Evolutionary conservation across 2,888 invertebrate genomes (phyloP), one percentile per base, ranked within the genome.

Genomic region (Uropetala carovei): DNA sequence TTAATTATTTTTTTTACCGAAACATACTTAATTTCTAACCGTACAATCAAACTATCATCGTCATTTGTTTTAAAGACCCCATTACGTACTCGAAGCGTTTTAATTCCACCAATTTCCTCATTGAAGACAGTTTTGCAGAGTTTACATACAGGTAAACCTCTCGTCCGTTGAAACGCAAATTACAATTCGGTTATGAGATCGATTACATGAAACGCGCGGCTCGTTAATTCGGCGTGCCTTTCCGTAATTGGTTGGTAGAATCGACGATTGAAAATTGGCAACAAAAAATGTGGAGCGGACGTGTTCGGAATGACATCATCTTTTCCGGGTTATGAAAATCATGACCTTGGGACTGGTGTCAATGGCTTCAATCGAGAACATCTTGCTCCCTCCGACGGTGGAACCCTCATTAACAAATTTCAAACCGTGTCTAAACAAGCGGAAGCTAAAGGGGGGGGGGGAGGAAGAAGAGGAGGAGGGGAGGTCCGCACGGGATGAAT

Each of bases 291-390:
- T 89, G 64, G 89, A 64, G 30, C 68, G 89, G 43, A 64, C 89
- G 89, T 89, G 89, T 27, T 30, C 13, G 18, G 89, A 64, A 64
- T 89, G 64, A 64, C 89, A 43, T 64, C 89, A n/a, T 68, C 68
- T 64, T 89, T 89, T 89, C 89, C 89, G 68, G 89, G 89, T 89
- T 89, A 89, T 27, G 60, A 64, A 89, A 64, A 89, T 60, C 13
- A 18, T 89, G 89, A 89, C 89, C 89, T 89, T 89, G 64, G 56
- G 11, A 58, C 27, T 10, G 64, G 89, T 64, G 89, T 89, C 89
- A 89, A 89, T 56, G 89, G 89, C 64, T 89, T 43, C 89, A 30
- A 56, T 68, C 68, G 64, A n/a, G 16, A 75, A 10, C 27, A 13
- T 75, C 75, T 27, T 27, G 18, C 27, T 11, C 27, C 8, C 22